These are phyloP conservation scores for Rhyzopertha dominica DNA, from an alignment of 1,140 invertebrate species.

Conservation along the genomic window DNA sequence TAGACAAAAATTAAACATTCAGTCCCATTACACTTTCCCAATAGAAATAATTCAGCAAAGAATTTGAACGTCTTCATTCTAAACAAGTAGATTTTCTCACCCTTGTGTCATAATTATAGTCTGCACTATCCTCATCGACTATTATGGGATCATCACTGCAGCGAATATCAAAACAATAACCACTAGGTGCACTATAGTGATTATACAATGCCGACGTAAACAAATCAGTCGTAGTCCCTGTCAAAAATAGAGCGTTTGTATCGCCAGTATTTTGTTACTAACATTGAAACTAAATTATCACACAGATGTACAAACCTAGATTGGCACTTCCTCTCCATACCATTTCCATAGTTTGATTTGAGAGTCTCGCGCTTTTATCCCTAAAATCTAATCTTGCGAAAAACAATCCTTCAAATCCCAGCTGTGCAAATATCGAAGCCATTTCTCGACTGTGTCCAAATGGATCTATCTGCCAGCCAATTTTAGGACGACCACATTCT, in stretches of 20 bases:
- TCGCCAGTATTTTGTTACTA: no score
- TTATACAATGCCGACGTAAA: slow-evolving; percentile 40
- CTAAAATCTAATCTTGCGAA: slow-evolving; percentile 70
- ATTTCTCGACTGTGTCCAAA: slow-evolving; percentile 67
- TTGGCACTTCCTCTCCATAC: slow-evolving; percentile 64
- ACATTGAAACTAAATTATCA: no score
- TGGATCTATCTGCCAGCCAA: slow-evolving; percentile 69
- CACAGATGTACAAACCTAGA: no score
- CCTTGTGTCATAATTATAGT: slow-evolving; percentile 51
- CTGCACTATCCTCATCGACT: slow-evolving; percentile 47
- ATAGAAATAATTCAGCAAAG: no score
- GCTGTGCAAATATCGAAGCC: slow-evolving; percentile 61
- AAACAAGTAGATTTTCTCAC: slow-evolving; percentile 42
- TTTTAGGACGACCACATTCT: slow-evolving; percentile 56
- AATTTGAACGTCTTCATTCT: no score
- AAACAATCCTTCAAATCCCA: slow-evolving; percentile 67
- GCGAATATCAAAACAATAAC: slow-evolving; percentile 66
- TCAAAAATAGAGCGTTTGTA: no score
- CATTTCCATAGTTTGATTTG: slow-evolving; percentile 65
- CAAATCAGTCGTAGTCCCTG: no score
- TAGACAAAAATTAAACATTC: no score
- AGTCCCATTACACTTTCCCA: no score
- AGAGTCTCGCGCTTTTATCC: slow-evolving; percentile 58
- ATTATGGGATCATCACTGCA: slow-evolving; percentile 63
- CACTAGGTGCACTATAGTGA: slow-evolving; percentile 68